Evolutionary conservation across 2,888 invertebrate genomes (phyloP).

Genomic region (Drosophila mercatorum): DNA sequence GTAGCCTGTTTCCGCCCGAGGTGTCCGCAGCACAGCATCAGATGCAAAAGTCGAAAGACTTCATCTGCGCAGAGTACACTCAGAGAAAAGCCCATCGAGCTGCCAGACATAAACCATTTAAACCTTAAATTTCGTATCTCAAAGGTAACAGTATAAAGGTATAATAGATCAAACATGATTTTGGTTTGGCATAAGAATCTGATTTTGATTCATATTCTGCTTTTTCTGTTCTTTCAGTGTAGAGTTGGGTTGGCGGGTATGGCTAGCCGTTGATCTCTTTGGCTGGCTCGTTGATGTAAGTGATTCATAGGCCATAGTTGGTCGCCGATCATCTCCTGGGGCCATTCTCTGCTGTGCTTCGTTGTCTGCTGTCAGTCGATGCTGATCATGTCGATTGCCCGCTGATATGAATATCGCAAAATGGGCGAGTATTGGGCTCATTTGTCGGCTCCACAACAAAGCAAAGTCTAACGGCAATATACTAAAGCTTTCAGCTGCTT

Average conservation of each 20-base stretch:
- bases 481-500: slow-evolving; percentile 33
- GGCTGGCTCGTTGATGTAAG: slow-evolving; percentile 48
- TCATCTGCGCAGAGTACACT: slow-evolving; percentile 17
- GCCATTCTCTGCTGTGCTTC: slow-evolving; percentile 34
- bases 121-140: not conserved
- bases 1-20: slow-evolving; percentile 46
- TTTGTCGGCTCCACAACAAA: slow-evolving; percentile 76
- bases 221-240: not conserved
- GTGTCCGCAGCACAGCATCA: slow-evolving; percentile 25
- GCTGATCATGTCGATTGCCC: slow-evolving; percentile 67
- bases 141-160: too few relatives aligned
- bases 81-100: not conserved
- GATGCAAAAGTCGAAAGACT: slow-evolving; percentile 39
- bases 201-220: not conserved
- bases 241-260: slow-evolving; percentile 24
- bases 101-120: too few relatives aligned
- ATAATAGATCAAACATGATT: too few relatives aligned
- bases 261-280: slow-evolving; percentile 26
- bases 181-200: not conserved
- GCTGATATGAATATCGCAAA: slow-evolving; percentile 67
- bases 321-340: slow-evolving; percentile 45
- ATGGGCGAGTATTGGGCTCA: slow-evolving; percentile 63
- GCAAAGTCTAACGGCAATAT: slow-evolving; percentile 72
- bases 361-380: slow-evolving; percentile 57
- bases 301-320: slow-evolving; percentile 65